Percentiles rank a stretch among this genome's conserved stretches.
Conservation (phyloP, 2,113 vertebrate genomes). For the Plecotus auritus region DNA sequence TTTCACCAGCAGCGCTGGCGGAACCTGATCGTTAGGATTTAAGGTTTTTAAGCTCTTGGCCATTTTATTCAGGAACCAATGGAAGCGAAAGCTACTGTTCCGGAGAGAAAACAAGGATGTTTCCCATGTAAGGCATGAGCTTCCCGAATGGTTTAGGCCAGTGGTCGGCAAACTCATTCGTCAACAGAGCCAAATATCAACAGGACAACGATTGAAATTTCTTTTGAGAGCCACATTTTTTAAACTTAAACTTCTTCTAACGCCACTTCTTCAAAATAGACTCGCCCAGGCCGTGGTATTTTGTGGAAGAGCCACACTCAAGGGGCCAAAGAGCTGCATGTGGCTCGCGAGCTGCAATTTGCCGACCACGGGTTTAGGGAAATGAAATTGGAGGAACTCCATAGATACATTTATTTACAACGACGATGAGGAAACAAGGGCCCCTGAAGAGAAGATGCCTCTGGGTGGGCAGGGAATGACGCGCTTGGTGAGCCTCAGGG, state of each 20-base stretch:
- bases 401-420: background rate
- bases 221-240: no score
- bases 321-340: no score
- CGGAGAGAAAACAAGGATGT: background rate
- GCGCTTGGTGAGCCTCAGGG: background rate
- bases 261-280: no score
- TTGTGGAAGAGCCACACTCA: no score
- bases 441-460: background rate
- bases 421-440: background rate
- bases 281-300: no score
- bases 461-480: rapidly evolving
- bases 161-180: no score
- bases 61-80: conserved; percentile 18
- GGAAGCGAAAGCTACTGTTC: conserved; percentile 47
- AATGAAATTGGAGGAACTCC: background rate
- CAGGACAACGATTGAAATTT: no score
- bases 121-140: background rate
- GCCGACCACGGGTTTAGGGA: background rate
- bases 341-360: no score
- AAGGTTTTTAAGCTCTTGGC: background rate
- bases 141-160: background rate
- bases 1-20: background rate
- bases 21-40: background rate
- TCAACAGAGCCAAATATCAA: no score
- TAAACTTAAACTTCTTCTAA: no score